Percentiles rank a stretch among this genome's conserved stretches.
phyloP scores from a whole-genome alignment of 2,888 invertebrate genomes.

The Torymus auratus region DNA sequence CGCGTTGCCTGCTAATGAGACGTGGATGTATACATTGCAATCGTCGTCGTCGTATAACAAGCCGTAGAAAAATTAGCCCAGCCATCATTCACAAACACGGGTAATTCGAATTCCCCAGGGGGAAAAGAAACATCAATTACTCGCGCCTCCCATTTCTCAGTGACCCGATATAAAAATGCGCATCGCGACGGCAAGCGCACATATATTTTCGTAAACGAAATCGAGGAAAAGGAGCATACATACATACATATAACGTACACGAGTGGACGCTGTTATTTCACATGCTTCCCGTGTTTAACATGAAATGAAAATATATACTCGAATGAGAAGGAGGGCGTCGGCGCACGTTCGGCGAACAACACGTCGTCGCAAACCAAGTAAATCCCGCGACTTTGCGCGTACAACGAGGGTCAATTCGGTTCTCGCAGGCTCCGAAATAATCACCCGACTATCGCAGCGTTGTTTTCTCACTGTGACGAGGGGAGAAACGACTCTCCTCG shows the following conservation, averaged over 20 bases:
- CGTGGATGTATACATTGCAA: background rate
- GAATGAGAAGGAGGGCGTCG: slow-evolving; percentile 1
- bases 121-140: background rate
- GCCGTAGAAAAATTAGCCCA: background rate
- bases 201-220: slow-evolving; percentile 10
- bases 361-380: background rate
- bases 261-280: background rate
- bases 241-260: too few relatives aligned
- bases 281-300: background rate
- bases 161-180: slow-evolving; percentile 4
- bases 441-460: background rate
- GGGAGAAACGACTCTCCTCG: too few relatives aligned
- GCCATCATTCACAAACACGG: too few relatives aligned
- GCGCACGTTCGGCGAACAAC: slow-evolving; percentile 8
- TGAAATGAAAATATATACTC: slow-evolving; percentile 29
- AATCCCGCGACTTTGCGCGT: too few relatives aligned
- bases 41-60: background rate
- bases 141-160: background rate
- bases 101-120: too few relatives aligned
- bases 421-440: slow-evolving; percentile 15
- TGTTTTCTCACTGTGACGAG: background rate
- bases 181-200: background rate
- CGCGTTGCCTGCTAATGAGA: background rate
- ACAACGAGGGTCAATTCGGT: slow-evolving; percentile 3
- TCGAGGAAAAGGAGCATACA: background rate